Evolutionary conservation across 2,797 vertebrate species (phyloP), one percentile per base, ranked within the genome.

Genomic region (Gallinago stenura): DNA sequence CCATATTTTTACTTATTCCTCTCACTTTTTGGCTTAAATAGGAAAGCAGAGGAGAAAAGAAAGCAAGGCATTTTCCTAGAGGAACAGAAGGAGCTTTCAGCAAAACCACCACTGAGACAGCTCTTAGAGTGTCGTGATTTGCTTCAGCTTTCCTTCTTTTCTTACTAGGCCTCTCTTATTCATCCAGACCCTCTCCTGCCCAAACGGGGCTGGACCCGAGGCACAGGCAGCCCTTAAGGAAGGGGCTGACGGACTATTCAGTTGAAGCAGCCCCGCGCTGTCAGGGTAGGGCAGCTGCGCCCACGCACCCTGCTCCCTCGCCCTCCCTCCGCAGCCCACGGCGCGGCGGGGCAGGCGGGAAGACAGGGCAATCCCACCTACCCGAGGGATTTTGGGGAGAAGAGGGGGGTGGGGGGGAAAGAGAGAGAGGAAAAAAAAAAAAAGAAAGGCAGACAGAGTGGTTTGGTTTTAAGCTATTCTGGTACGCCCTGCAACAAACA

Each of bases 131-230:
- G 51, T 3, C 22, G 4, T 7, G 25, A 33, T 7, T n/a, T 8
- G 46, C 58, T 76, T 39, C 73, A 62, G 70, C 54, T 41, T 41
- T 45, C 87, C 56, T 17, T 31, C 68, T 30, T 7, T 15, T 8
- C 33, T 35, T 20, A 5, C 54, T 5, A 76, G 87, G 87, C 86
- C 89, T 18, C 62, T 48, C 30, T 6, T 33, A 5, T 0, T 9
- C 43, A 7, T 20, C 7, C 66, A 1, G 46, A 8, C 45, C 14
- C 12, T 21, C 56, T 17, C 19, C 7, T 16, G 43, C 37, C 56
- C 11, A 21, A 10, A 3, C 0, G 0, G 48, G 20, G 43, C 2
- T 0, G 60, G 61, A 12, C 10, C 2, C 12, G 2, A 17, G 62
- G 50, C 25, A 12, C 7, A 21, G 3, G 3, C 5, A 7, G 57